Base-by-base conservation (phyloP, 2,797 vertebrate species). In the Anguilla megastoma region DNA sequence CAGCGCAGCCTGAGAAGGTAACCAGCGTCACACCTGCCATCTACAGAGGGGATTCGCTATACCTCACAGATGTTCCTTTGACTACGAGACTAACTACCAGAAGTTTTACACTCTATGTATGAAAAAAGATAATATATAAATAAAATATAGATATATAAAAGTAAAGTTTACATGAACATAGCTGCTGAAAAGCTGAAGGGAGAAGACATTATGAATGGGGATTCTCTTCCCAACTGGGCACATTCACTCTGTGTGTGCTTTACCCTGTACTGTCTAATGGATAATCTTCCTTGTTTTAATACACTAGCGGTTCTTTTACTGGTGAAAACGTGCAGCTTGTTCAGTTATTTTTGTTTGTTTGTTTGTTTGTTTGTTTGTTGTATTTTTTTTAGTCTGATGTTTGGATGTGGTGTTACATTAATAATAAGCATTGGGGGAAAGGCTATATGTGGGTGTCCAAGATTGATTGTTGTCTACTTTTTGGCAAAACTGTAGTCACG, bases 111-210 rank as follows among this genome's bases (percentile, higher is more conserved):
- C 97, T 97, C 96, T 97, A 95, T 95, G 92, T 97, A 97, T 91
- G 89, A 82, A 92, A 93, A 93, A 94, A 92, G 92, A 92, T 91
- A 91, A 92, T 93, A 92, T 90, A 91, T 94, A 92, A 93, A 93
- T 93, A 94, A 91, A 90, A 82, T 89, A 90, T 94, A 89, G 93
- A 92, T 94, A 90, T 92, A 92, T 91, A 93, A 94, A 96, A 96
- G 95, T 94, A 96, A 97, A 97, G 98, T 99, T 99, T 99, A 99
- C 98, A 99, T 97, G 97, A 98, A 98, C 97, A 96, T 95, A 97
- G 97, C 98, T 99, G 98, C 98, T 98, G 94, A 97, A 91, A 94
- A 97, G 95, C 94, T 94, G 92, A 90, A 96, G 96, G 94, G 95
- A 95, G 95, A 94, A 95, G 94, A 95, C 96, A 92, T 93, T 97